Evolutionary conservation across 2,888 invertebrate genomes (phyloP).

Genomic region (Trichopoda pennipes): DNA sequence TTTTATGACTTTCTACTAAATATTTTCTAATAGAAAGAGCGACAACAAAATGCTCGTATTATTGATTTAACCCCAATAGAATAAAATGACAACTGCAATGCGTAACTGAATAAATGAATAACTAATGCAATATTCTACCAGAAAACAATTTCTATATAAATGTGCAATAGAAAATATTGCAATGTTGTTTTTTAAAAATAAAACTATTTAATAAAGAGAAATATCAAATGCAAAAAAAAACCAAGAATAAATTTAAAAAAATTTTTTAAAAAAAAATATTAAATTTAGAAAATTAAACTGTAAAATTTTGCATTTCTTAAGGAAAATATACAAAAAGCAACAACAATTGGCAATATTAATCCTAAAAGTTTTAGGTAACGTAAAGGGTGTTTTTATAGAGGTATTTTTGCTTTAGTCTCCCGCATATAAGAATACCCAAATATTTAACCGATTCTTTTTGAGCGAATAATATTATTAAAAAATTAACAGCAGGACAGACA

Average conservation of each 20-base stretch:
- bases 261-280: slow-evolving; percentile 29
- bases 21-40: slow-evolving; percentile 43
- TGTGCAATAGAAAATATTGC: background rate
- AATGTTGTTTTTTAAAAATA: background rate
- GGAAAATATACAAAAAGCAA: too few relatives aligned
- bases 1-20: slow-evolving; percentile 48
- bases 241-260: slow-evolving; percentile 8
- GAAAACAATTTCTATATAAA: slow-evolving; percentile 4
- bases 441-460: too few relatives aligned
- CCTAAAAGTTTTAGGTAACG: too few relatives aligned
- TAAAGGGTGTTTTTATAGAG: too few relatives aligned
- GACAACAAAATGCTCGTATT: slow-evolving; percentile 36
- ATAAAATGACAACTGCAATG: slow-evolving; percentile 59
- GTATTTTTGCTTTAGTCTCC: too few relatives aligned
- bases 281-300: too few relatives aligned
- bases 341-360: too few relatives aligned
- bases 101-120: slow-evolving; percentile 65
- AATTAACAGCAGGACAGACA: too few relatives aligned
- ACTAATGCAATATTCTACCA: slow-evolving; percentile 39
- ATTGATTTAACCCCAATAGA: slow-evolving; percentile 59
- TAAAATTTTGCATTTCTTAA: too few relatives aligned
- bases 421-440: too few relatives aligned
- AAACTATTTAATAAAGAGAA: slow-evolving; percentile 18
- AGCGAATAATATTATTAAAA: too few relatives aligned
- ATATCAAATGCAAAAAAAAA: background rate